Conservation (phyloP, 2,113 vertebrate genomes). For the Hypocryptadius cinnamomeus region DNA sequence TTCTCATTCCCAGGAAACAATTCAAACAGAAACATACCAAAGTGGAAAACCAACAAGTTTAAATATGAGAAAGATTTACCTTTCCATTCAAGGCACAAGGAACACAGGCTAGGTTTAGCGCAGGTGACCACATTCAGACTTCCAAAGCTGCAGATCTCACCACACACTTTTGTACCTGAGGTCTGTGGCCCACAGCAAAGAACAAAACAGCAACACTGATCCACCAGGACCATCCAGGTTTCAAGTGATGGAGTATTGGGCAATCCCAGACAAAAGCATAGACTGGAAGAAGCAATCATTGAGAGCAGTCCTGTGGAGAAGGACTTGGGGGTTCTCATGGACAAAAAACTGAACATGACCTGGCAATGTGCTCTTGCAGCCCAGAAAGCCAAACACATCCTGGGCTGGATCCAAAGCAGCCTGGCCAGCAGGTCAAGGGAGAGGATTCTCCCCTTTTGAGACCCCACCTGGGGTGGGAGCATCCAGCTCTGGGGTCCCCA, state of each 20-base stretch:
- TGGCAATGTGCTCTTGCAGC: rapidly evolving
- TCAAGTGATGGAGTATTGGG: not conserved
- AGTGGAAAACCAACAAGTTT: not conserved
- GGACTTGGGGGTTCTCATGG: not conserved
- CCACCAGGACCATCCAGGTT: not conserved
- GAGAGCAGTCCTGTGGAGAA: not conserved
- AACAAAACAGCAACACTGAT: not conserved
- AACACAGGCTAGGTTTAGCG: not conserved
- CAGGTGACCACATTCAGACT: not conserved
- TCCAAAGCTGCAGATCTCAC: not conserved
- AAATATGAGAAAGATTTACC: not conserved
- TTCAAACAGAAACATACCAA: not conserved
- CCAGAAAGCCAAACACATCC: not conserved
- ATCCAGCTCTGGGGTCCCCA: not conserved
- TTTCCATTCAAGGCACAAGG: not conserved
- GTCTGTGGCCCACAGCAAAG: not conserved
- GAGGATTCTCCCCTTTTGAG: not conserved
- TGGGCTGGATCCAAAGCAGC: not conserved
- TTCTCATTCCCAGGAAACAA: not conserved
- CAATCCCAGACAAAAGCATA: not conserved
- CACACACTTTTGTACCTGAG: not conserved
- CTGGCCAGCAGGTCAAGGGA: not conserved
- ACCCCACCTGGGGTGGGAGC: not conserved
- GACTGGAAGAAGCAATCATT: not conserved
- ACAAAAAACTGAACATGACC: not conserved